These are phyloP conservation scores for Gopherus evgoodei DNA, from an alignment of 2,113 vertebrate genomes.

Conservation along the genomic window DNA sequence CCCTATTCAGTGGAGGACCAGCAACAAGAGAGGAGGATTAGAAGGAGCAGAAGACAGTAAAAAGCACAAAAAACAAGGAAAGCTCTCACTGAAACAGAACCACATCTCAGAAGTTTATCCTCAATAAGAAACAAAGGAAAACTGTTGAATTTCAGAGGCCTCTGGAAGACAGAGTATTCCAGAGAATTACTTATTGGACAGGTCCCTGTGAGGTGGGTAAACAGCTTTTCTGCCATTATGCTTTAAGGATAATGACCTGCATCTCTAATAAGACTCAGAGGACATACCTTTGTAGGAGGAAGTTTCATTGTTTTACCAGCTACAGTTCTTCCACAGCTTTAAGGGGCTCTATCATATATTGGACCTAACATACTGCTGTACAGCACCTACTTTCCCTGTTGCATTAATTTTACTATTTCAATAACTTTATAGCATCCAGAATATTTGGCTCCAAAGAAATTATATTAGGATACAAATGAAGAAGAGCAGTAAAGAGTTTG, in stretches of 20 bases:
- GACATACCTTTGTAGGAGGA: not conserved
- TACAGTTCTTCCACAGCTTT: not conserved
- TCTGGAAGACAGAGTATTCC: not conserved
- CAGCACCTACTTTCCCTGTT: not conserved
- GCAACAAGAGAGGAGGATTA: not conserved
- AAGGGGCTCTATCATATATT: not conserved
- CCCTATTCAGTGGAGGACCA: not conserved
- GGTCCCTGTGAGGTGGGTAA: not conserved
- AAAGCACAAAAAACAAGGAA: not conserved
- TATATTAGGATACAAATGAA: not conserved
- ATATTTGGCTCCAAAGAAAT: not conserved
- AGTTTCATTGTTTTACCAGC: not conserved
- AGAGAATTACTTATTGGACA: not conserved
- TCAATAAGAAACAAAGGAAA: not conserved
- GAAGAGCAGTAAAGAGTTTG: not conserved
- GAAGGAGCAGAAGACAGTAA: not conserved
- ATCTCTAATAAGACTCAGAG: not conserved
- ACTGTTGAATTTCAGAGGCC: not conserved
- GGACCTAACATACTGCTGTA: not conserved
- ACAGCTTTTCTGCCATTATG: not conserved
- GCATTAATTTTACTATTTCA: not conserved
- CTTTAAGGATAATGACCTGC: not conserved
- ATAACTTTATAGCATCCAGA: not conserved
- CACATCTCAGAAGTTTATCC: not conserved
- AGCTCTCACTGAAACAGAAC: not conserved